phyloP scores from a whole-genome alignment of 2,797 vertebrate genomes.

The Lophius americanus region DNA sequence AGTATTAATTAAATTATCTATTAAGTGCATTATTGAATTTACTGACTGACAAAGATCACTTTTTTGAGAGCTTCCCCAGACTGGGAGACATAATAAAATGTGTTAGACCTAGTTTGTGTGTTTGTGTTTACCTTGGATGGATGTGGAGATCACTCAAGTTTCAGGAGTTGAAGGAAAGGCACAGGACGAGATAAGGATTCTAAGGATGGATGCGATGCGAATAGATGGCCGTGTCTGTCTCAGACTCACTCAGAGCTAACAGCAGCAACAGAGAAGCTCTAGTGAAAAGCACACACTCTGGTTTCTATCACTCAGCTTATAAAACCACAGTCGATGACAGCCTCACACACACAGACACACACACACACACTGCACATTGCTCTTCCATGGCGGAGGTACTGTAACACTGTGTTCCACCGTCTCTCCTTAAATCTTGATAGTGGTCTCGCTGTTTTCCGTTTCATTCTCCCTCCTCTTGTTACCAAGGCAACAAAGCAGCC shows the following conservation, averaged over 20 bases:
- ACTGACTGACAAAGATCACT: too few species aligned
- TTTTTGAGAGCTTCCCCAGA: neutral
- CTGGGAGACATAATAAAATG: constrained; percentile 12
- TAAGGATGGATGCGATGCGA: neutral
- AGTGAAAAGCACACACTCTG: constrained; percentile 31
- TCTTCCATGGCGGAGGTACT: constrained; percentile 4
- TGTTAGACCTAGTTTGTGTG: constrained; percentile 14
- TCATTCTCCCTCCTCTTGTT: constrained; percentile 26
- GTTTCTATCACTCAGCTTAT: constrained; percentile 48
- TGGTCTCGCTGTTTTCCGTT: neutral
- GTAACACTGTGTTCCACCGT: neutral
- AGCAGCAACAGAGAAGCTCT: constrained; percentile 33
- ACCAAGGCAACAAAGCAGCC: constrained; percentile 51
- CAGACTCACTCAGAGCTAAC: constrained; percentile 19
- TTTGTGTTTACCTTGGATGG: neutral
- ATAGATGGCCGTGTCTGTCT: constrained; percentile 10
- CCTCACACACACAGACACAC: constrained; percentile 19
- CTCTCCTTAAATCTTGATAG: constrained; percentile 12
- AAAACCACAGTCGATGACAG: constrained; percentile 46
- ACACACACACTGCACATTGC: constrained; percentile 9
- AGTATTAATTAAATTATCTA: too few species aligned
- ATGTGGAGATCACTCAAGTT: constrained; percentile 18
- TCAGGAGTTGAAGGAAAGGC: neutral
- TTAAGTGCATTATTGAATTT: too few species aligned
- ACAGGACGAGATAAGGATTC: constrained; percentile 12